Percentiles rank a stretch among this genome's conserved stretches.
These are phyloP conservation scores for Danionella cerebrum DNA, from an alignment of 2,113 vertebrate genomes.

Conservation along the genomic window DNA sequence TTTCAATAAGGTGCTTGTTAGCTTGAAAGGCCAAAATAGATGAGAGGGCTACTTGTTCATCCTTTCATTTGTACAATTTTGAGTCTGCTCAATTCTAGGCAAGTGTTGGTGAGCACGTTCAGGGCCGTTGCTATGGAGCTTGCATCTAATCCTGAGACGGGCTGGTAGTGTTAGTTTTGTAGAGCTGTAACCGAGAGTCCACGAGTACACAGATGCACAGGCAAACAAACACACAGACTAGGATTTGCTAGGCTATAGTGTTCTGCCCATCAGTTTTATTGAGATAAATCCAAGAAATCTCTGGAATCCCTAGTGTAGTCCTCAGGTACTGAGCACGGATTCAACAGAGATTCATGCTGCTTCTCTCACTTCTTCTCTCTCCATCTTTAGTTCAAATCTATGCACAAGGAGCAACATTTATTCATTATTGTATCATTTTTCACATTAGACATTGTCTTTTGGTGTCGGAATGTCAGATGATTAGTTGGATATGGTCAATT, in stretches of 20 bases:
- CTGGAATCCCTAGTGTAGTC: not conserved
- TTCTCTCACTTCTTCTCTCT: not conserved
- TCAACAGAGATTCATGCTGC: not conserved
- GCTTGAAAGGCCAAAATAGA: slow-evolving; percentile 9
- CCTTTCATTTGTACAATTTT: not conserved
- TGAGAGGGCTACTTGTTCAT: slow-evolving; percentile 7
- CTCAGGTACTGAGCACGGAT: not conserved
- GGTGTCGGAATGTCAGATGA: no score
- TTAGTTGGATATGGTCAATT: no score
- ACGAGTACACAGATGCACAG: slow-evolving; percentile 1
- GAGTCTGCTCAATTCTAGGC: slow-evolving; percentile 1
- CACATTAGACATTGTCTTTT: no score
- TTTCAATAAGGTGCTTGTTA: slow-evolving; percentile 20
- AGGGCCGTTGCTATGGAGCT: slow-evolving; percentile 3
- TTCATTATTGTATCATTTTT: no score
- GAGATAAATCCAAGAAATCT: not conserved
- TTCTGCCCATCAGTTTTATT: slow-evolving; percentile 12
- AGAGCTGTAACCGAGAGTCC: not conserved
- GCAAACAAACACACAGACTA: slow-evolving; percentile 5
- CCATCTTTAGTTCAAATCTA: not conserved
- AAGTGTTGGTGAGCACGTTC: not conserved
- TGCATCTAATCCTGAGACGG: slow-evolving; percentile 24
- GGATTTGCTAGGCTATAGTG: slow-evolving; percentile 11
- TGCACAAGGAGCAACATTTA: no score
- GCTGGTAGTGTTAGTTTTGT: slow-evolving; percentile 20